phyloP scores from a whole-genome alignment of 2,113 vertebrate genomes.

The Neolamprologus toae region DNA sequence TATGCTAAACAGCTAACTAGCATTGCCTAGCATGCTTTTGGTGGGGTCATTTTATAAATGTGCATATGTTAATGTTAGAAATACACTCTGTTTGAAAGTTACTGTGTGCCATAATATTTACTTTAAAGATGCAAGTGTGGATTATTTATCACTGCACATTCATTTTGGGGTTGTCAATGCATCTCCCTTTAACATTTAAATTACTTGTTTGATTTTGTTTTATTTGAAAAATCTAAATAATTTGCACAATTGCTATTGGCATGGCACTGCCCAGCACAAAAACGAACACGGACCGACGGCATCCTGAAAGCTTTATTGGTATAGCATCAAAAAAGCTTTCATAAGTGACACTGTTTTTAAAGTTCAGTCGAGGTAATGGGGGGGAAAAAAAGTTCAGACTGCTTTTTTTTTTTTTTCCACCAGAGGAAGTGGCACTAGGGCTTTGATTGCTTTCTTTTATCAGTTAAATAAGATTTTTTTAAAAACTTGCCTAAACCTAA shows the following conservation, averaged over 20 bases:
- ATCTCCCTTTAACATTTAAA: not conserved
- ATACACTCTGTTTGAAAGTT: no score
- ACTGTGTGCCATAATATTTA: not conserved
- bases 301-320: not conserved
- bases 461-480: not conserved
- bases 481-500: not conserved
- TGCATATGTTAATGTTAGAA: not conserved
- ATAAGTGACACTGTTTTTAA: not conserved
- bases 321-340: not conserved
- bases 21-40: not conserved
- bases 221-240: not conserved
- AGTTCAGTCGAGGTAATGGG: not conserved
- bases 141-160: not conserved
- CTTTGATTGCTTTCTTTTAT: not conserved
- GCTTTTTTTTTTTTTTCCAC: not conserved
- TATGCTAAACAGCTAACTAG: not conserved
- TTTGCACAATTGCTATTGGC: accelerated
- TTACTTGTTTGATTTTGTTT: not conserved
- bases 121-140: not conserved
- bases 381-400: not conserved
- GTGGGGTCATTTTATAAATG: not conserved
- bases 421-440: not conserved
- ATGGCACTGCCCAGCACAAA: not conserved
- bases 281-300: accelerated
- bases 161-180: not conserved